Evolutionary conservation across 1,140 invertebrate species (phyloP).

Genomic region (Radopholus similis): DNA sequence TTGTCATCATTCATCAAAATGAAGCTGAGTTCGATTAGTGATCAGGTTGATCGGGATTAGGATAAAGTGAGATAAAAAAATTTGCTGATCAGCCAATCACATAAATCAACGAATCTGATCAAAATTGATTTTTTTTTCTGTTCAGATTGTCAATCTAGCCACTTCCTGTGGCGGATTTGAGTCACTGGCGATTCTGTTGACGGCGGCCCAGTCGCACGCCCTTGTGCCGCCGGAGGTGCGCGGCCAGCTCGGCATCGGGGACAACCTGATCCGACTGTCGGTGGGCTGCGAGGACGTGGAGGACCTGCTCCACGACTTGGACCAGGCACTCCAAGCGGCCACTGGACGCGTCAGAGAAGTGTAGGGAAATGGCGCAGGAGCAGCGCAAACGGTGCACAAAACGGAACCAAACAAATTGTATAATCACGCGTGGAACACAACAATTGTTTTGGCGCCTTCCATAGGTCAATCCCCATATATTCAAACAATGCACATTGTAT

Average conservation of each 20-base stretch:
- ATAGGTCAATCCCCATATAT: too few species aligned
- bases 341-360: too few species aligned
- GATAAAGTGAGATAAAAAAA: too few species aligned
- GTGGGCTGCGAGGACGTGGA: conserved; percentile 82
- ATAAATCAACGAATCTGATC: not conserved
- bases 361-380: too few species aligned
- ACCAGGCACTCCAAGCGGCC: conserved; percentile 56
- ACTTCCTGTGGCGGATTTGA: conserved; percentile 64
- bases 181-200: conserved; percentile 62
- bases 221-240: conserved; percentile 66
- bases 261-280: conserved; percentile 81
- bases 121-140: not conserved
- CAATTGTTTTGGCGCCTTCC: too few species aligned
- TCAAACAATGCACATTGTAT: too few species aligned
- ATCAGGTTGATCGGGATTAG: not conserved
- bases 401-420: too few species aligned
- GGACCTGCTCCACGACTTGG: conserved; percentile 82
- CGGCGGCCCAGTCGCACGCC: conserved; percentile 60
- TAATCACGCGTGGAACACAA: too few species aligned
- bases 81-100: not conserved
- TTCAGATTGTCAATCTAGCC: conserved; percentile 62
- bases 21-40: not conserved
- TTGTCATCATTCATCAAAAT: too few species aligned
- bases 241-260: conserved; percentile 74
- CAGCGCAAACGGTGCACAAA: too few species aligned